Base-by-base conservation (phyloP, 2,797 vertebrate species). In the Chelon labrosus region DNA sequence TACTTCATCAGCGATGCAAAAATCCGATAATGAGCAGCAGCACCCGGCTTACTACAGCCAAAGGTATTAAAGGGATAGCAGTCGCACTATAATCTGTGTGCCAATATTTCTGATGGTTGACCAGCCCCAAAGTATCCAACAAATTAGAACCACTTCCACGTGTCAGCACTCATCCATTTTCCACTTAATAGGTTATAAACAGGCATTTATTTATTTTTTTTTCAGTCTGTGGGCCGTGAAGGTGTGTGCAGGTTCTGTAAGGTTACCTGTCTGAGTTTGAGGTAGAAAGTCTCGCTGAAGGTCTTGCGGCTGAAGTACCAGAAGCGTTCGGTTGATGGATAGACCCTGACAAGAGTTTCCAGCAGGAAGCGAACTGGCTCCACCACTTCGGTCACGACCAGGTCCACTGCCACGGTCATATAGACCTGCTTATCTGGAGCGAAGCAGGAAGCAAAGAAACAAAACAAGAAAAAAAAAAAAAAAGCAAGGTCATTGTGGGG, bases 281-380 rank as follows among this genome's bases (percentile, higher is more conserved):
- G 96, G 84, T 96, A 96, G 88, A 99, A 99, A 2, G 95, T 98
- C 91, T 99, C 97, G 0, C 94, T 97, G 92, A 97, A 98, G 76
- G 96, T 94, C 89, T 98, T 99, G 62, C 98, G 96, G 92, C 98
- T 99, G 91, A 98, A 99, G 92, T 99, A 99, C 98, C 98, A 99
- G 89, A 99, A 99, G 56, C 98, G 95, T 62, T 99, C 97, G 0
- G 97, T 99, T 58, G 97, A 93, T 20, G 98, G 97, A 73, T 99
- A 99, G 9, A 99, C 95, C 17, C 97, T 94, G 49, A 97, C 96
- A 1, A 97, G 89, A 0, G 96, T 96, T 92, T 99, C 98, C 93
- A 99, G 75, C 73, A 98, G 88, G 71, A 99, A 99, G 2, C 98
- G 94, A 17, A 99, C 97, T 0, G 98, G 98, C 79, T 99, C 98